phyloP scores from a whole-genome alignment of 2,113 vertebrate genomes.

The Egretta garzetta region DNA sequence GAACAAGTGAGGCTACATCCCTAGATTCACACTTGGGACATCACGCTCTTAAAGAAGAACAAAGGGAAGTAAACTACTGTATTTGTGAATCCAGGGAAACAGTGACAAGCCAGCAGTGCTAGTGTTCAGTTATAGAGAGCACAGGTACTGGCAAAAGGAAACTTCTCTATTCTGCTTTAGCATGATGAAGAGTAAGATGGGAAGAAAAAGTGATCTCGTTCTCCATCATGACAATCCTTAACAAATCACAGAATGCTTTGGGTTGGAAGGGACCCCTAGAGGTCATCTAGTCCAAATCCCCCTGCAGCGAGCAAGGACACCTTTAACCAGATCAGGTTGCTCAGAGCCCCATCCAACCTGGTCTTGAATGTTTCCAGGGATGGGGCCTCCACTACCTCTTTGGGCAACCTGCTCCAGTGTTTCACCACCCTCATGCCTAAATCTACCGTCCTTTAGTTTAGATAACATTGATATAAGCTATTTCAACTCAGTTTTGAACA shows the following conservation, averaged over 20 bases:
- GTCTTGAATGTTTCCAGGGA: too few relatives aligned
- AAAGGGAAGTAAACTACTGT: not conserved
- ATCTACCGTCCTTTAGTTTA: too few relatives aligned
- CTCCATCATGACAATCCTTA: not conserved
- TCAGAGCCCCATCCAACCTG: too few relatives aligned
- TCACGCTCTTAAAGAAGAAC: not conserved
- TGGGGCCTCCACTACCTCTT: too few relatives aligned
- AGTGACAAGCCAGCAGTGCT: not conserved
- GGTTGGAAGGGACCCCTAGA: too few relatives aligned
- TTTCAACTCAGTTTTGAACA: not conserved
- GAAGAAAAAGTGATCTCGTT: not conserved
- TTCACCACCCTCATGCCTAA: too few relatives aligned
- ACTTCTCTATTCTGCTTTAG: not conserved
- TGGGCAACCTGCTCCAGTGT: too few relatives aligned
- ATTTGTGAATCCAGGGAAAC: not conserved
- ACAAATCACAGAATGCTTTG: too few relatives aligned
- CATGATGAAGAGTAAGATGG: fast-evolving
- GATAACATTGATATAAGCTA: not conserved
- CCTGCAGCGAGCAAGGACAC: too few relatives aligned
- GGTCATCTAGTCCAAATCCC: too few relatives aligned
- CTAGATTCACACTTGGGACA: not conserved
- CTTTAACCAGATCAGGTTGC: too few relatives aligned
- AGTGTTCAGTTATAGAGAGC: not conserved
- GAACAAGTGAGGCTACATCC: not conserved
- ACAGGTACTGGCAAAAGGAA: not conserved